Evolutionary conservation across 2,888 invertebrate genomes (phyloP).

Genomic region (Flexamia atlantica): DNA sequence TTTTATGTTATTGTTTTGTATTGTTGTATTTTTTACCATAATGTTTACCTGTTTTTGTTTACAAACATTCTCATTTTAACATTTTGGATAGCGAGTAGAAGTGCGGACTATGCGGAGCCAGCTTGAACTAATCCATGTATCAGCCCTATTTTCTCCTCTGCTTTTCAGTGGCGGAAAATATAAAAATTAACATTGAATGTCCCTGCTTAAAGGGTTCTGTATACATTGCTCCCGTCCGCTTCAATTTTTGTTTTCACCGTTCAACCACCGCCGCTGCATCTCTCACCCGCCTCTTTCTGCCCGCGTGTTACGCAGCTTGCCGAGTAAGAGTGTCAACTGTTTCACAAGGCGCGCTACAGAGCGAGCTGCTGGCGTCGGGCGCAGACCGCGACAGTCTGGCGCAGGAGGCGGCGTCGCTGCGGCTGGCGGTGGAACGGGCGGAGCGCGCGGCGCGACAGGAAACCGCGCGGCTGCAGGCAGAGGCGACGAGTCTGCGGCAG

Average conservation of each 20-base stretch:
- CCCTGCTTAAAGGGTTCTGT: too few relatives aligned
- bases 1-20: too few relatives aligned
- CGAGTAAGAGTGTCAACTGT: constrained; percentile 65
- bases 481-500: constrained; percentile 85
- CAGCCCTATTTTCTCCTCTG: too few relatives aligned
- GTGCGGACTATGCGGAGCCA: too few relatives aligned
- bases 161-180: too few relatives aligned
- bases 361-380: constrained; percentile 85
- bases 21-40: too few relatives aligned
- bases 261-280: neutral
- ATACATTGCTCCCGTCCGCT: too few relatives aligned
- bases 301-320: constrained; percentile 57
- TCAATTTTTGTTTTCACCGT: constrained; percentile 16
- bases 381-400: constrained; percentile 89
- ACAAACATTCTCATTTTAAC: too few relatives aligned
- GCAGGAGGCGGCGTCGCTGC: constrained; percentile 86
- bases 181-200: too few relatives aligned
- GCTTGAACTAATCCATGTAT: too few relatives aligned
- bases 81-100: too few relatives aligned
- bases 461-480: constrained; percentile 84
- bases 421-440: constrained; percentile 81
- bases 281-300: neutral
- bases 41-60: too few relatives aligned
- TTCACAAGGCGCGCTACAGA: constrained; percentile 83
- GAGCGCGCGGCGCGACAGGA: constrained; percentile 89